Percentiles rank a stretch among this genome's conserved stretches.
Evolutionary conservation across 2,113 vertebrate species (phyloP).

Genomic region (Synodontis membranacea): DNA sequence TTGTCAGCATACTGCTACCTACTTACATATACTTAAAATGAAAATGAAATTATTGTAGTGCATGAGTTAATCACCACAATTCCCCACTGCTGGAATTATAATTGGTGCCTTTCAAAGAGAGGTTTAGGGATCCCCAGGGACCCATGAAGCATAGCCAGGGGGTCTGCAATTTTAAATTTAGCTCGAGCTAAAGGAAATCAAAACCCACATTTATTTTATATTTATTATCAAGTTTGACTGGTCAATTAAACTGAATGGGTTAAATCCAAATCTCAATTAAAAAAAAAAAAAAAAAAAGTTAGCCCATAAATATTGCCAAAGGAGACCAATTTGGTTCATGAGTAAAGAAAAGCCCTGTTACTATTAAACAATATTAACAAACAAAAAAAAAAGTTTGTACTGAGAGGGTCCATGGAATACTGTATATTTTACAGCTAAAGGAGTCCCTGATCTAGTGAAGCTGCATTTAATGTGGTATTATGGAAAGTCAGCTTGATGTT

Average conservation of each 20-base stretch:
- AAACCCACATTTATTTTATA: not conserved
- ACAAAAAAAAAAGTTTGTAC: not conserved
- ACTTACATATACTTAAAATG: not conserved
- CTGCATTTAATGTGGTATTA: not conserved
- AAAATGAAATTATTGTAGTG: not conserved
- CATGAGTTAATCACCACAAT: not conserved
- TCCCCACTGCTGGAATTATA: not conserved
- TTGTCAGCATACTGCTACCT: not conserved
- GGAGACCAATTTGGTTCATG: not conserved
- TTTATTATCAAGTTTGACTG: not conserved
- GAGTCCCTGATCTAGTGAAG: not conserved
- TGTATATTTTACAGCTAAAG: not conserved
- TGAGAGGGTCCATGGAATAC: not conserved
- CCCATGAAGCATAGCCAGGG: not conserved
- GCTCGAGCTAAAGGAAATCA: not conserved
- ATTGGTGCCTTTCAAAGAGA: not conserved
- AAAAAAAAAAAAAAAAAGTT: not conserved
- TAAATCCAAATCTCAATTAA: not conserved
- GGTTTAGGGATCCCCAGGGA: not conserved
- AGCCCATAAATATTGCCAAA: not conserved
- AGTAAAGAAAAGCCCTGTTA: not conserved
- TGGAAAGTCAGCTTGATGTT: not conserved
- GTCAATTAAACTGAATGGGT: not conserved
- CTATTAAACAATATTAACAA: not conserved
- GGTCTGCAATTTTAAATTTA: not conserved